Conservation (phyloP, 2,888 invertebrate genomes). For the Parthenolecanium corni region DNA sequence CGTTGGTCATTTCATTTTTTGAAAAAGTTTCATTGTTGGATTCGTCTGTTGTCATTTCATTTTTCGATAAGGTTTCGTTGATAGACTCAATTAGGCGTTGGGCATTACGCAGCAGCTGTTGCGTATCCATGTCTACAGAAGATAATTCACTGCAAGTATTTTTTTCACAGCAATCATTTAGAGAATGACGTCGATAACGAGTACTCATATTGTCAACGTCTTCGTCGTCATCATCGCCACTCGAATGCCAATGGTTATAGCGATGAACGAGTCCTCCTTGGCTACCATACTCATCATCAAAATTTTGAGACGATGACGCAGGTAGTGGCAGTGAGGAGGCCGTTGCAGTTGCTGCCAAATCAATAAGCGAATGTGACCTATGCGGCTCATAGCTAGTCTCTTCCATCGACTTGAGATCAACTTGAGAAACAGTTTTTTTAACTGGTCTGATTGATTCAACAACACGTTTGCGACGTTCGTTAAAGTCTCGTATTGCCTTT, state of each 20-base stretch:
- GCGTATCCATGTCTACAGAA: conserved; percentile 34
- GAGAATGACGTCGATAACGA: neutral
- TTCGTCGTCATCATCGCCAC: neutral
- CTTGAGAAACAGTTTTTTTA: conserved; percentile 24
- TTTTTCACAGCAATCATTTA: conserved; percentile 12
- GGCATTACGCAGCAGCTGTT: conserved; percentile 40
- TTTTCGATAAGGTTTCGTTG: conserved; percentile 40
- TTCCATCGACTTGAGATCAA: conserved; percentile 14
- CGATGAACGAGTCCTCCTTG: neutral
- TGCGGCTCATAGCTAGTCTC: neutral
- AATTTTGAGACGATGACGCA: no score
- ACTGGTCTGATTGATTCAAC: conserved; percentile 3
- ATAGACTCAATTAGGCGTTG: conserved; percentile 41
- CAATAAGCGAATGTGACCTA: conserved; percentile 19
- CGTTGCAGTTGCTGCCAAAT: conserved; percentile 1
- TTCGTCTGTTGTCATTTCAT: conserved; percentile 36
- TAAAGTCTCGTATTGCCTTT: conserved; percentile 22
- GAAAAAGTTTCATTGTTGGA: no score
- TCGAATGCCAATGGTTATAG: neutral
- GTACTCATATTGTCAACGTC: neutral
- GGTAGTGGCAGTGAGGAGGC: no score
- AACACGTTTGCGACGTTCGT: conserved; percentile 13
- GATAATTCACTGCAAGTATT: neutral
- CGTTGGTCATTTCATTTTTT: no score
- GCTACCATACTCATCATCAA: neutral